Conservation (phyloP, 2,797 vertebrate species). For the Enteromius mattozi region DNA sequence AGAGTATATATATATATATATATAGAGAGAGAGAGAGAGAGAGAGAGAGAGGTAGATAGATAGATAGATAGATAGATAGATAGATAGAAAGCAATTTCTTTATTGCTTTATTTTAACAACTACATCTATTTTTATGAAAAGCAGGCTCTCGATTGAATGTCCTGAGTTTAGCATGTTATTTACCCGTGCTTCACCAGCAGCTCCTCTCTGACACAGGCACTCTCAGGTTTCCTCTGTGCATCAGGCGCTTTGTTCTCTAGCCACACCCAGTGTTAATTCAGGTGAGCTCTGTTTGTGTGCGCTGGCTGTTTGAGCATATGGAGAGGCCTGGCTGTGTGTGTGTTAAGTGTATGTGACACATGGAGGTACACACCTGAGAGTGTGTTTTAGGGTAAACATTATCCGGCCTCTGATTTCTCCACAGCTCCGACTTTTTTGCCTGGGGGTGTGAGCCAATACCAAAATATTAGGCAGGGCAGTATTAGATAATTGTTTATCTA, state of each 20-base stretch:
- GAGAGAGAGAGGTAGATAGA: too few species aligned
- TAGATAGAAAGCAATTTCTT: too few species aligned
- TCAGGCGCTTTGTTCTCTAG: conserved; percentile 56
- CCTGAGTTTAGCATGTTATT: conserved; percentile 39
- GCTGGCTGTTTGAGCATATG: conserved; percentile 36
- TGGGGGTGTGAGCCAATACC: neutral
- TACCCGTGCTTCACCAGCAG: conserved; percentile 40
- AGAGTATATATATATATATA: too few species aligned
- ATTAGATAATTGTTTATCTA: neutral
- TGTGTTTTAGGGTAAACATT: conserved; percentile 65
- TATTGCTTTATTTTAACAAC: neutral
- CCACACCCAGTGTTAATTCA: conserved; percentile 70
- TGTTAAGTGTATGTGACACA: conserved; percentile 21
- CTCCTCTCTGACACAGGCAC: conserved; percentile 49
- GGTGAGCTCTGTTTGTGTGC: conserved; percentile 52
- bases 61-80: too few species aligned
- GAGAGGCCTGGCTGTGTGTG: conserved; percentile 45
- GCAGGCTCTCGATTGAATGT: neutral
- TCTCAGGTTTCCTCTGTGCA: conserved; percentile 57
- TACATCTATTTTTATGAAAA: neutral
- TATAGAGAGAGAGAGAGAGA: too few species aligned
- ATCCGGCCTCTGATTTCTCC: conserved; percentile 31
- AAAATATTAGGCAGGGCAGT: neutral
- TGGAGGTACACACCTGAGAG: conserved; percentile 58
- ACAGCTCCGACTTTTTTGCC: conserved; percentile 40